These are phyloP conservation scores for Xanthia icteritia DNA, from an alignment of 2,888 invertebrate species.

Conservation along the genomic window DNA sequence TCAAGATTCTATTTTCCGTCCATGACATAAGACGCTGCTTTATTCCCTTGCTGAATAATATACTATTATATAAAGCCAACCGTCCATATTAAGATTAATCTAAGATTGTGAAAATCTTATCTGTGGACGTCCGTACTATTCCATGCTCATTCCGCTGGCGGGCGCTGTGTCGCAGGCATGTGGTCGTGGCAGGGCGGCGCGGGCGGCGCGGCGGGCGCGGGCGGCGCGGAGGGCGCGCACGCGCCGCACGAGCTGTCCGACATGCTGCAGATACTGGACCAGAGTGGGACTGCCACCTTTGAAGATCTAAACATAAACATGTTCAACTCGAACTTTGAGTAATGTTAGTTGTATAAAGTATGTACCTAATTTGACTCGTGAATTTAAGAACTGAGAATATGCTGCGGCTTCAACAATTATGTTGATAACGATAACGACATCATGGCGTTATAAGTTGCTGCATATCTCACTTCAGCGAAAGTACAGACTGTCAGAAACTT, in stretches of 20 bases:
- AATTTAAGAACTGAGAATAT: constrained; percentile 30
- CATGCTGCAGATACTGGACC: constrained; percentile 98
- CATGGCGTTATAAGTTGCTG: constrained; percentile 37
- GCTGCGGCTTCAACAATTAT: constrained; percentile 26
- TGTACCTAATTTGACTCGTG: constrained; percentile 53
- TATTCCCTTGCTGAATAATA: background rate
- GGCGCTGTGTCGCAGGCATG: constrained; percentile 89
- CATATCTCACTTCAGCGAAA: constrained; percentile 51
- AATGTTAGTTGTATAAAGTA: constrained; percentile 64
- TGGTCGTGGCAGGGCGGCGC: constrained; percentile 94
- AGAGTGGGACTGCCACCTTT: constrained; percentile 95
- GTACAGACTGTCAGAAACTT: constrained; percentile 35
- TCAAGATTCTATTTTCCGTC: background rate
- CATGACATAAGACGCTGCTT: background rate
- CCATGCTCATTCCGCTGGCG: background rate
- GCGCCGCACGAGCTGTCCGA: constrained; percentile 95
- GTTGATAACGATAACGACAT: constrained; percentile 19
- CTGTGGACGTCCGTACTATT: background rate
- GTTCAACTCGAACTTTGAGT: constrained; percentile 94
- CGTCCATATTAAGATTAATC: background rate
- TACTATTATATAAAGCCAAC: background rate
- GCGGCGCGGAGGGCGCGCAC: constrained; percentile 80
- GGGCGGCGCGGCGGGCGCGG: constrained; percentile 73
- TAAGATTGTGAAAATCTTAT: background rate
- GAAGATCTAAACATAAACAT: constrained; percentile 97